Evolutionary conservation across 2,113 vertebrate genomes (phyloP), one percentile per base, ranked within the genome.

Genomic region (Copsychus sechellarum): DNA sequence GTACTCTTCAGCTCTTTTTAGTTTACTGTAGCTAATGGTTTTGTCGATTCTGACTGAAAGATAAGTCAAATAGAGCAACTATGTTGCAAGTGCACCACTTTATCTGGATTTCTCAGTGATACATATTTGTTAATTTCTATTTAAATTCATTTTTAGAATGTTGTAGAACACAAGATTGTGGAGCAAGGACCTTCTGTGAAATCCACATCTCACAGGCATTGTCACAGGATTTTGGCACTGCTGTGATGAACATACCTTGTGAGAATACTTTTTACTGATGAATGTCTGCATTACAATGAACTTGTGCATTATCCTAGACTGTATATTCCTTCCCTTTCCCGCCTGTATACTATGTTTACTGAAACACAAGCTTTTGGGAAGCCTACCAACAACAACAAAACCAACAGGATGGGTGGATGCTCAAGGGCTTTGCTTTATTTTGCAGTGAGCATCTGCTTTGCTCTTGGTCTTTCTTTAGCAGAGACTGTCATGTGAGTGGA

Each of bases 181-280:
- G 71, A 93, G 61, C 12, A 81, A 83, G n/a, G 73, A 61, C 9
- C 14, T 83, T 76, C 28, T 29, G 16, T 71, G 79, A 88, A 82
- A 82, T 51, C 14, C 18, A n/a, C 7, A 34, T 71, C n/a, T 81
- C 56, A 38, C 14, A 4, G 2, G 1, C 20, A 14, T 26, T 40
- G 15, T 29, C 42, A 29, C 34, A 33, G 40, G 25, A 53, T 66
- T 91, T 65, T 1, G 1, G 19, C 23, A 22, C 13, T 0, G 0
- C 26, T 43, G 29, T 64, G 20, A n/a, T 9, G 34, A 76, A 26
- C 16, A 1, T 11, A 22, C 12, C 14, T 72, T 56, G n/a, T 43
- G 18, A 71, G 25, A 74, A 47, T 48, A 25, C 5, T 14, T 60
- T 69, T 40, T 45, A 58, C 15, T 64, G 69, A 15, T 14, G 8